Percentiles rank a stretch among this genome's conserved stretches.
These are phyloP conservation scores for Drosophila meridiana DNA, from an alignment of 2,888 invertebrate genomes.

Conservation along the genomic window DNA sequence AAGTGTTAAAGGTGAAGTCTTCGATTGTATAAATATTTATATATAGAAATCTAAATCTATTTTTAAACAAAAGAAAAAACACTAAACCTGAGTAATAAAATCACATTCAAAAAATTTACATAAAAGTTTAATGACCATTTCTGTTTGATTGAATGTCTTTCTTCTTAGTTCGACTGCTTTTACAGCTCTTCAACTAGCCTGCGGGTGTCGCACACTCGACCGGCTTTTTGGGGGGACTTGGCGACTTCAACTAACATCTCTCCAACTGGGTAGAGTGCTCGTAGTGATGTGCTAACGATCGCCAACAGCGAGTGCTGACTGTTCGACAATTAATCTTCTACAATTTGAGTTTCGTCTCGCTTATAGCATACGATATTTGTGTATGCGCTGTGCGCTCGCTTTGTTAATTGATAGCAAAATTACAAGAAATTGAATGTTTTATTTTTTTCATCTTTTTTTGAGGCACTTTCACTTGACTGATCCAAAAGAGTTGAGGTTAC, in stretches of 20 bases:
- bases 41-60: no score
- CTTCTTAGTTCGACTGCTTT: neutral
- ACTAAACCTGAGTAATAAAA: neutral
- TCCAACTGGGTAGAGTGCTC: conserved; percentile 31
- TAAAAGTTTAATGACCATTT: conserved; percentile 28
- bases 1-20: no score
- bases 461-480: conserved; percentile 70
- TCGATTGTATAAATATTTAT: neutral
- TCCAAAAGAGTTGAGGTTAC: conserved; percentile 37
- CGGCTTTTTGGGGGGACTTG: neutral
- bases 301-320: conserved; percentile 39
- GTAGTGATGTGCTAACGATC: conserved; percentile 79
- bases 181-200: conserved; percentile 1
- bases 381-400: conserved; percentile 26
- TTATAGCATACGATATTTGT: conserved; percentile 16
- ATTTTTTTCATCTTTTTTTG: conserved; percentile 31
- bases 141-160: neutral
- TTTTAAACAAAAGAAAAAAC: neutral
- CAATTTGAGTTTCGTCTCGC: conserved; percentile 37
- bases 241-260: neutral
- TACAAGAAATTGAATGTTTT: conserved; percentile 72
- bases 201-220: conserved; percentile 22
- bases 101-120: conserved; percentile 4
- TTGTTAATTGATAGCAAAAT: conserved; percentile 80
- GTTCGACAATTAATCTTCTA: conserved; percentile 68